Percentiles rank a stretch among this genome's conserved stretches.
Evolutionary conservation across 92 coral and sea anemone species (phyloP).

Genomic region (Phenganax stokvisi): DNA sequence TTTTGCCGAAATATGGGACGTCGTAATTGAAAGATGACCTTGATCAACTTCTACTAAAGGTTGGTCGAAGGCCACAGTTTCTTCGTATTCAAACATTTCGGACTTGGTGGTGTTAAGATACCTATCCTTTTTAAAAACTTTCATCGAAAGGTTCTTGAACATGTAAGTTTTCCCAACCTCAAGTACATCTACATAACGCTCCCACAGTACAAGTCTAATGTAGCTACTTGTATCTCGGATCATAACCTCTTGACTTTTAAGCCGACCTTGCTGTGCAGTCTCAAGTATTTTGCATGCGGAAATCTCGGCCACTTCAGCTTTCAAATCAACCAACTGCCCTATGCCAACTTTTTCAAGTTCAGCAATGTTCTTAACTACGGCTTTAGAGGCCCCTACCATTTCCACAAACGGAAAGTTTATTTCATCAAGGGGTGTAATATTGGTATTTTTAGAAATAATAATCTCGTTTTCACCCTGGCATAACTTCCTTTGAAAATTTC

Average conservation of each 20-base stretch:
- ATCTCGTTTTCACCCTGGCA: slow-evolving; percentile 15
- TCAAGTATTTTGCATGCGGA: slow-evolving; percentile 27
- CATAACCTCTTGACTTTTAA: slow-evolving; percentile 40
- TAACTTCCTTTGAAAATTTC: background rate
- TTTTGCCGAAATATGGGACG: background rate
- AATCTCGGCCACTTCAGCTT: slow-evolving; percentile 40
- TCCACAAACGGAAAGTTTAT: background rate
- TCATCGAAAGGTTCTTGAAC: slow-evolving; percentile 25
- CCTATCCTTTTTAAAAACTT: slow-evolving; percentile 23
- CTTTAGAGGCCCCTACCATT: background rate
- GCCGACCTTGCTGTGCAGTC: slow-evolving; percentile 27
- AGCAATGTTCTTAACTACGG: background rate
- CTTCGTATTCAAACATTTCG: background rate
- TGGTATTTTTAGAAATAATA: slow-evolving; percentile 7
- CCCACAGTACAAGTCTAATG: slow-evolving; percentile 44
- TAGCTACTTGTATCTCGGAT: slow-evolving; percentile 38
- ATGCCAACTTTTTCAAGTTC: slow-evolving; percentile 28
- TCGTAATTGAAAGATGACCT: background rate
- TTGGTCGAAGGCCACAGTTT: slow-evolving; percentile 22
- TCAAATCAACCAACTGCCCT: slow-evolving; percentile 39
- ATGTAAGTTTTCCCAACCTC: slow-evolving; percentile 36
- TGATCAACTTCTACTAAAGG: slow-evolving; percentile 31
- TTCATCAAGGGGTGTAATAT: background rate
- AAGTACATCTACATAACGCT: slow-evolving; percentile 35
- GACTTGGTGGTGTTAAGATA: slow-evolving; percentile 42